Percentiles rank a stretch among this genome's conserved stretches.
phyloP scores from a whole-genome alignment of 2,888 invertebrate species.

The Antitype chi region DNA sequence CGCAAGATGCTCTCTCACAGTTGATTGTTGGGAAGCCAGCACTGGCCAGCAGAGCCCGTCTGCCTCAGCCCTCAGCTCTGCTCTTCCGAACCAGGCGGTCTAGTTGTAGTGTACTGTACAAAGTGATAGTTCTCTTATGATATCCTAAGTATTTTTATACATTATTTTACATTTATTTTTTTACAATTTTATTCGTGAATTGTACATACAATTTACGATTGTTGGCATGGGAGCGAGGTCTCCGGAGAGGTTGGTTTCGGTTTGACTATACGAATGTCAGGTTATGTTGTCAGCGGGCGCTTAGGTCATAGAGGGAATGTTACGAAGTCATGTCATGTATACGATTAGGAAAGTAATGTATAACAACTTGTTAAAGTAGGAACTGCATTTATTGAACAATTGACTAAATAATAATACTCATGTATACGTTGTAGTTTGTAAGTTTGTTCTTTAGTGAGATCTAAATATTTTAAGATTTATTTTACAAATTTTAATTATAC shows the following conservation, averaged over 20 bases:
- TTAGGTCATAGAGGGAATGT: conserved; percentile 72
- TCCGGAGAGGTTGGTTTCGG: conserved; percentile 81
- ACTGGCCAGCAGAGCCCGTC: conserved; percentile 30
- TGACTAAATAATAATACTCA: conserved; percentile 89
- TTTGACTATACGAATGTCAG: conserved; percentile 76
- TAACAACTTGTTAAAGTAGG: conserved; percentile 84
- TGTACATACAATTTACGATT: conserved; percentile 82
- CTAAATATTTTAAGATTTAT: conserved; percentile 77
- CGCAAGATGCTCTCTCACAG: conserved; percentile 25
- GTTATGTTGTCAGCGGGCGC: conserved; percentile 79
- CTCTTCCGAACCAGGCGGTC: conserved; percentile 84
- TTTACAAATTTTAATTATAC: conserved; percentile 75
- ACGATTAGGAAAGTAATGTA: conserved; percentile 83
- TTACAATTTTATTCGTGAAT: conserved; percentile 88
- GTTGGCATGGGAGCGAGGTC: conserved; percentile 76
- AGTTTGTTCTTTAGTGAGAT: conserved; percentile 88
- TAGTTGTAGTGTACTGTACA: conserved; percentile 88
- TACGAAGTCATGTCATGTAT: conserved; percentile 85
- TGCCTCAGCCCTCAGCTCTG: conserved; percentile 76
- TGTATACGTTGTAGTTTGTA: conserved; percentile 88
- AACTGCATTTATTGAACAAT: conserved; percentile 88
- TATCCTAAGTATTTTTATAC: conserved; percentile 90
- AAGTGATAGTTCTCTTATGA: conserved; percentile 91
- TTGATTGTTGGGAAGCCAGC: conserved; percentile 12
- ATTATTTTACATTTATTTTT: conserved; percentile 90